phyloP scores from a whole-genome alignment of 2,888 invertebrate genomes.

The Hirtodrosophila confusa region DNA sequence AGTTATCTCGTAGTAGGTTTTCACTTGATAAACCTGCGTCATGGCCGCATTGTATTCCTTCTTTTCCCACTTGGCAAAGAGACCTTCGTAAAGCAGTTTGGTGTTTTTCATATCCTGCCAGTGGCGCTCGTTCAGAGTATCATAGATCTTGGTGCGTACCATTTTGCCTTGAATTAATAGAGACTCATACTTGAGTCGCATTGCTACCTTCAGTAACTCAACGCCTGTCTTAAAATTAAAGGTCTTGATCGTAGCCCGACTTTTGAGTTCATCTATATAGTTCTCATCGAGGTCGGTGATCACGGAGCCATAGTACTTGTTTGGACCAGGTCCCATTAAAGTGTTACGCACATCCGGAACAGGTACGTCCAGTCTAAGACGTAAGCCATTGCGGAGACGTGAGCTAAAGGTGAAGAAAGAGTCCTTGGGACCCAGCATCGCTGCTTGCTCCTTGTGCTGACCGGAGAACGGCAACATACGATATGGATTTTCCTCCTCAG shows the following conservation, averaged over 20 bases:
- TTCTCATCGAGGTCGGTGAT: slow-evolving; percentile 83
- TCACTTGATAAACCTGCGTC: slow-evolving; percentile 79
- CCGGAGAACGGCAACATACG: slow-evolving; percentile 81
- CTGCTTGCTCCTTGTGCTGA: slow-evolving; percentile 78
- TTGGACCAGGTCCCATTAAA: slow-evolving; percentile 66
- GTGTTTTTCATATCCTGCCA: slow-evolving; percentile 76
- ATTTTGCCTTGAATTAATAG: slow-evolving; percentile 82
- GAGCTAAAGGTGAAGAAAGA: slow-evolving; percentile 82
- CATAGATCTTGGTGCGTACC: slow-evolving; percentile 80
- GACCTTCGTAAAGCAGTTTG: slow-evolving; percentile 70
- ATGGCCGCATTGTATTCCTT: slow-evolving; percentile 81
- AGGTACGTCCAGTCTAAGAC: slow-evolving; percentile 80
- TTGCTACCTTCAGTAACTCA: slow-evolving; percentile 75
- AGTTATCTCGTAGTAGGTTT: slow-evolving; percentile 80
- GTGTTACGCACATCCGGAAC: slow-evolving; percentile 68
- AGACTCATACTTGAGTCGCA: slow-evolving; percentile 82
- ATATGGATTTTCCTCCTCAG: slow-evolving; percentile 80
- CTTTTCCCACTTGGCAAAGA: slow-evolving; percentile 83
- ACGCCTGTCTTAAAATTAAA: slow-evolving; percentile 80
- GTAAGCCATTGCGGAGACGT: slow-evolving; percentile 78
- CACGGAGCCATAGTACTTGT: slow-evolving; percentile 73
- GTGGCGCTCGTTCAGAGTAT: slow-evolving; percentile 78
- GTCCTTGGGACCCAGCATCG: slow-evolving; percentile 72
- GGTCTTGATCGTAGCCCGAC: slow-evolving; percentile 72
- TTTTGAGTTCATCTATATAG: slow-evolving; percentile 81